Conservation (phyloP, 2,797 vertebrate species). For the Mormyrus proboscirostris region DNA sequence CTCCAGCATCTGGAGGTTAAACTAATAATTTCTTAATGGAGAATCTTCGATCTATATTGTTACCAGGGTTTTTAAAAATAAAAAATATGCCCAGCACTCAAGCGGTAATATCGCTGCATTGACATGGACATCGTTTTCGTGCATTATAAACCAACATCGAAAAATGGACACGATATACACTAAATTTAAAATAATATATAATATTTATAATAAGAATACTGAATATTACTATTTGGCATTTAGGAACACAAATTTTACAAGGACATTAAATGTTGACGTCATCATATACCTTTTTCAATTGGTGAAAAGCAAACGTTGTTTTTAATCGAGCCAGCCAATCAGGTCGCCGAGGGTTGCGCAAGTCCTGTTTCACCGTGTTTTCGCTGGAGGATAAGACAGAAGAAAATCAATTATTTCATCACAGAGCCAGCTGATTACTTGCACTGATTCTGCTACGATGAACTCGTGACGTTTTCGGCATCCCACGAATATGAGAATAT, state of each 20-base stretch:
- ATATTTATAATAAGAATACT: neutral
- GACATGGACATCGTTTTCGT: neutral
- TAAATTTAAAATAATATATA: neutral
- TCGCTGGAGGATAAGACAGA: neutral
- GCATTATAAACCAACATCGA: neutral
- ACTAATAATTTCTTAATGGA: neutral
- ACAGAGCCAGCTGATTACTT: neutral
- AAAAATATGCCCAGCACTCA: neutral
- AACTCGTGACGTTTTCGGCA: neutral
- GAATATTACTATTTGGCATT: neutral
- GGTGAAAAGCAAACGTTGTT: neutral
- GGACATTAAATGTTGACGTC: neutral
- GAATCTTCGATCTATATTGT: neutral
- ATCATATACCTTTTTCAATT: neutral
- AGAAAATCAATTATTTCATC: neutral
- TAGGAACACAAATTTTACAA: neutral
- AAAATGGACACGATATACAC: neutral
- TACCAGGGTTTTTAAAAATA: neutral
- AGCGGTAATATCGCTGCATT: neutral
- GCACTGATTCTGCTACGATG: neutral
- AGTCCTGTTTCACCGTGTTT: neutral
- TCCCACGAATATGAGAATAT: neutral
- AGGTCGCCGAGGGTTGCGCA: neutral
- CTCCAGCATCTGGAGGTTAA: too few species aligned
- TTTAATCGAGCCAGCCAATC: constrained; percentile 1